These are phyloP conservation scores for Porites evermanni DNA, from an alignment of 92 coral and sea anemone species.

Conservation along the genomic window DNA sequence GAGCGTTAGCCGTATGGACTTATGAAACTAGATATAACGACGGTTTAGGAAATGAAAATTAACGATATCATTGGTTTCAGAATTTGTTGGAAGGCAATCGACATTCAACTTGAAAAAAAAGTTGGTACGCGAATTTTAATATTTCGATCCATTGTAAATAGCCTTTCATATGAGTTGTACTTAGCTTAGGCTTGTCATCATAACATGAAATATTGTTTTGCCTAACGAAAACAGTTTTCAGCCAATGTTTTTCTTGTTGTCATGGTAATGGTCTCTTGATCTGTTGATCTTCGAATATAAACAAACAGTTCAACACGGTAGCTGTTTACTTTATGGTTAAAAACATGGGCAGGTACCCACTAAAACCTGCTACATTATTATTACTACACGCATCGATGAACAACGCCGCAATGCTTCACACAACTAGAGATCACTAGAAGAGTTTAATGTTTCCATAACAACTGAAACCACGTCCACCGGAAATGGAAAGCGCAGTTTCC, in stretches of 20 bases:
- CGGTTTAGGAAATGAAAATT: not conserved
- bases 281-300: conserved; percentile 48
- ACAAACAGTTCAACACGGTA: conserved; percentile 17
- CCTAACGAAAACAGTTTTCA: not conserved
- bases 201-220: not conserved
- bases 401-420: not conserved
- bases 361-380: conserved; percentile 28
- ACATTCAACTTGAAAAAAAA: not conserved
- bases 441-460: not conserved
- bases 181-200: not conserved
- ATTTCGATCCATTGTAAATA: no score
- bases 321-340: not conserved
- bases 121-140: not conserved
- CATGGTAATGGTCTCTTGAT: conserved; percentile 60
- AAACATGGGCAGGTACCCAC: conserved; percentile 20
- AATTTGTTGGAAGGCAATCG: not conserved
- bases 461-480: not conserved
- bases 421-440: not conserved
- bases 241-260: not conserved
- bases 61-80: not conserved
- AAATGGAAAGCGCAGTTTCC: not conserved
- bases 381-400: conserved; percentile 22
- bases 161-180: no score
- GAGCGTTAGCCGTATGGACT: not conserved
- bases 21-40: not conserved